Conservation (phyloP, 2,888 invertebrate genomes). For the Spodoptera picta region DNA sequence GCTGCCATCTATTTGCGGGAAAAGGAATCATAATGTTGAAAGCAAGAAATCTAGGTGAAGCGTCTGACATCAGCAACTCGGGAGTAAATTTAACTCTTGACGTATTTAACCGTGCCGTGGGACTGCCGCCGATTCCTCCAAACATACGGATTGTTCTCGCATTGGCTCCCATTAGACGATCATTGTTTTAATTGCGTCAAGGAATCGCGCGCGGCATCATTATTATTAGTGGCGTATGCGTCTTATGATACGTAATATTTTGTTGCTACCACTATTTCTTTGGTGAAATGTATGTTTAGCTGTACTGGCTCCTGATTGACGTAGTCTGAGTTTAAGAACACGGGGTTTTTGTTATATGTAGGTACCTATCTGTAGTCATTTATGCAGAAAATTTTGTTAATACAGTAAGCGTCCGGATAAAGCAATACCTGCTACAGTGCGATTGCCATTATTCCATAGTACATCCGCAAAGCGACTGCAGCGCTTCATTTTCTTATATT, state of each 20-base stretch:
- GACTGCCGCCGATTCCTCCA: slow-evolving; percentile 68
- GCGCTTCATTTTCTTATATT: background rate
- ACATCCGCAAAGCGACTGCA: background rate
- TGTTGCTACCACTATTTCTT: slow-evolving; percentile 45
- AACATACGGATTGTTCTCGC: slow-evolving; percentile 74
- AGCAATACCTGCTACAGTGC: slow-evolving; percentile 11
- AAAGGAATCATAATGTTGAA: slow-evolving; percentile 74
- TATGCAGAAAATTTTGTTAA: slow-evolving; percentile 20
- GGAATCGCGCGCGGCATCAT: slow-evolving; percentile 58
- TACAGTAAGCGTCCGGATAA: slow-evolving; percentile 4
- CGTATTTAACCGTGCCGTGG: slow-evolving; percentile 75
- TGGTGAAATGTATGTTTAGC: slow-evolving; percentile 35
- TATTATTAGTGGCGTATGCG: slow-evolving; percentile 62
- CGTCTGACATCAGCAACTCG: slow-evolving; percentile 85
- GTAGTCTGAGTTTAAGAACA: slow-evolving; percentile 22
- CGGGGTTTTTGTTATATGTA: slow-evolving; percentile 36
- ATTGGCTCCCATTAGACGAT: slow-evolving; percentile 62
- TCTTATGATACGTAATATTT: slow-evolving; percentile 55
- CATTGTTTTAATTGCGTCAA: slow-evolving; percentile 63
- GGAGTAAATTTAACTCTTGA: slow-evolving; percentile 87
- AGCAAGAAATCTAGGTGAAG: slow-evolving; percentile 85
- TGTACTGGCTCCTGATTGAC: slow-evolving; percentile 24
- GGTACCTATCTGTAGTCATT: slow-evolving; percentile 31
- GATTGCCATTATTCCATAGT: background rate
- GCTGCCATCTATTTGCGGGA: slow-evolving; percentile 80